Percentiles rank a stretch among this genome's conserved stretches.
Conservation (phyloP, 2,888 invertebrate species). For the Dolichopus griseipennis region DNA sequence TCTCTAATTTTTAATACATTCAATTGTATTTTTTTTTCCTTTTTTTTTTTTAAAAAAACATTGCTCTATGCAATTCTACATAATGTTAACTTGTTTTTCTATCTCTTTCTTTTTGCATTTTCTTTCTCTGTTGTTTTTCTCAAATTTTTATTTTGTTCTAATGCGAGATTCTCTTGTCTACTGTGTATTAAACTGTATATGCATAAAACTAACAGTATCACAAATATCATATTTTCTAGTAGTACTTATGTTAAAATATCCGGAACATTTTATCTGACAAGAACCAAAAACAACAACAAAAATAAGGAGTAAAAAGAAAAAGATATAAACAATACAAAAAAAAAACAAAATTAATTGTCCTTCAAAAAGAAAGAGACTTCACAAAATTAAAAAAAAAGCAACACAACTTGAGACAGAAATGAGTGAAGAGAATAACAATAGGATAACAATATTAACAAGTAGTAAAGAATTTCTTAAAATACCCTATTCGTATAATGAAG, state of each 20-base stretch:
- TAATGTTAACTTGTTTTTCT: background rate
- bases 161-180: background rate
- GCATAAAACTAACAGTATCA: background rate
- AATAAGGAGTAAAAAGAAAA: background rate
- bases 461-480: too few relatives aligned
- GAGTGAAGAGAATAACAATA: too few relatives aligned
- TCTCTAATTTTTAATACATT: too few relatives aligned
- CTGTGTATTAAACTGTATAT: too few relatives aligned
- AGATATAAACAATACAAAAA: background rate
- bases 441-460: too few relatives aligned
- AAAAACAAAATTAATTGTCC: background rate
- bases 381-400: background rate
- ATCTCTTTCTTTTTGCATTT: background rate
- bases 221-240: background rate
- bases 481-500: too few relatives aligned
- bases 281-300: background rate
- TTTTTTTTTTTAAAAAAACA: background rate
- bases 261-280: constrained; percentile 6
- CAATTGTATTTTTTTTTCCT: background rate
- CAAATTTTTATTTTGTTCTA: background rate
- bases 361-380: background rate
- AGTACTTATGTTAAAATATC: constrained; percentile 6
- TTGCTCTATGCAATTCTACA: background rate
- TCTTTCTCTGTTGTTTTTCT: background rate
- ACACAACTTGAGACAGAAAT: background rate